Evolutionary conservation across 2,797 vertebrate species (phyloP).

Genomic region (Borostomias antarcticus): DNA sequence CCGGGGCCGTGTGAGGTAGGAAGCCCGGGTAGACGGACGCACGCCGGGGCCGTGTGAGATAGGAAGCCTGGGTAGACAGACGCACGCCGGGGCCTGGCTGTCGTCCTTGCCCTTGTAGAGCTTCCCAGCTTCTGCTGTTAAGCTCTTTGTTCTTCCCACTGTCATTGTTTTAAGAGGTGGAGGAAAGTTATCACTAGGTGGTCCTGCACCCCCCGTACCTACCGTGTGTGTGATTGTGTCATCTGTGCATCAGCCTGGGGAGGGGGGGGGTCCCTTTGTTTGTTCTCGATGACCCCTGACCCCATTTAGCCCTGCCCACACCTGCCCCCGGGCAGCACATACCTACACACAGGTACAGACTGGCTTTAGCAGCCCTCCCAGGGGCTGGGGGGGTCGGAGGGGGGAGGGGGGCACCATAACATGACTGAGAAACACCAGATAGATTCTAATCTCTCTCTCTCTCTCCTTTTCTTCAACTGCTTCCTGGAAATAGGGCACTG

Average conservation of each 20-base stretch:
- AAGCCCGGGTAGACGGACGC: too few species aligned
- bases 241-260: background rate
- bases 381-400: conserved; percentile 45
- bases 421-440: conserved; percentile 37
- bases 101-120: background rate
- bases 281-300: conserved; percentile 48
- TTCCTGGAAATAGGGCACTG: conserved; percentile 28
- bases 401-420: conserved; percentile 35
- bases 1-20: too few species aligned
- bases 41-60: too few species aligned
- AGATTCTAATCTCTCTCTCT: conserved; percentile 46
- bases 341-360: conserved; percentile 35
- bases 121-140: conserved; percentile 49
- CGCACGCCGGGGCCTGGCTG: too few species aligned
- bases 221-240: conserved; percentile 19
- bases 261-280: conserved; percentile 38
- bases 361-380: conserved; percentile 20
- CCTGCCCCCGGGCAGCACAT: conserved; percentile 48
- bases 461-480: conserved; percentile 9
- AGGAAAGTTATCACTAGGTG: conserved; percentile 44
- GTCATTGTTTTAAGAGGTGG: conserved; percentile 51
- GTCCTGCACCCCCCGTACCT: conserved; percentile 45
- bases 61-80: too few species aligned
- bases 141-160: conserved; percentile 38
- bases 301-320: conserved; percentile 37